Evolutionary conservation across 2,113 vertebrate species (phyloP), one percentile per base, ranked within the genome.

Genomic region (Pomatostomus ruficeps): DNA sequence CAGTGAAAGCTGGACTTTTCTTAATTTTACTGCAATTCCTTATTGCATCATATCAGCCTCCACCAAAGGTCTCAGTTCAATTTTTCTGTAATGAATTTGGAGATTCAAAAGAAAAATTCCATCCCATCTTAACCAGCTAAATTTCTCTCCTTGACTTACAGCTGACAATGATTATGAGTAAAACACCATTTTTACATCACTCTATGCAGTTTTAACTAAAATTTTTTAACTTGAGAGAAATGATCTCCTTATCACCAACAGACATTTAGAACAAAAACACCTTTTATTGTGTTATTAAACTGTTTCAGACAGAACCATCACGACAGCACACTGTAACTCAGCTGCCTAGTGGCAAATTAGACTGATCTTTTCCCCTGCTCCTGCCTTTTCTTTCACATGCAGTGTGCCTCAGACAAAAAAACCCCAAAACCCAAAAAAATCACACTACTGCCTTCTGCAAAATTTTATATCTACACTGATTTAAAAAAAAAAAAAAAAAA

Each of bases 181-280:
- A 94, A 94, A 94, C 5, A 16, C 68, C 33, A 35, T 51, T 87
- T 95, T 91, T 91, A 89, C 88, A 97, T 61, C 88, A 85, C 72
- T 90, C 26, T 51, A 28, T 84, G 88, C 49, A 91, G 82, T 72
- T 97, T 97, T 95, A 97, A 97, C 97, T 96, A 97, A 94, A 91
- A 96, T 95, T 96, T 97, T 97, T 97, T 97, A 98, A 95, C 89
- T 94, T 83, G 91, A 97, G 67, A 93, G 75, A 95, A 89, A 92
- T 29, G 17, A 94, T 92, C 95, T 86, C 79, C 87, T 94, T 91
- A 96, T 95, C 84, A 90, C 29, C 91, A 96, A 76, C n/a, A 94
- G 78, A 81, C 73, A 85, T 35, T 89, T 55, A 77, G 54, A 91
- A 90, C 51, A 96, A 96, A 96, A 97, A 85, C 76, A 45, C 73